Base-by-base conservation (phyloP, 2,113 vertebrate genomes). In the Acinonyx jubatus region DNA sequence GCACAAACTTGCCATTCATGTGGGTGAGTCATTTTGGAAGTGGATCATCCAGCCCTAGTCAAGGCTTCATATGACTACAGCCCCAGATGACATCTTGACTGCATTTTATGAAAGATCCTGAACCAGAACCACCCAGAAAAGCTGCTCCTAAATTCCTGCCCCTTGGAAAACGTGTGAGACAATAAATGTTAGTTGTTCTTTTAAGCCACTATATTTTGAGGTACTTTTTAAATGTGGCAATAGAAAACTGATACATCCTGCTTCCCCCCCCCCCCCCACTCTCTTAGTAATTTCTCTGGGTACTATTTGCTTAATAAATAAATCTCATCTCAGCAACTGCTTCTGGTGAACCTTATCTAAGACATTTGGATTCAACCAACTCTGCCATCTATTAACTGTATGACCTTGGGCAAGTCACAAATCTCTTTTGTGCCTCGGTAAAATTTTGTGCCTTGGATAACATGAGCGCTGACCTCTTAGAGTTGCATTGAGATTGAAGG, bases 301-400 rank as follows among this genome's bases (percentile, higher is more conserved):
- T 80, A 68, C 10, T n/a, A 7, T 21, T 14, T 73, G 29, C 76
- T 94, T 80, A 66, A 19, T 61, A 79, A 96, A 69, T 87, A 55
- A 96, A 92, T 92, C 27, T 97, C n/a, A 94, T 63, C 31, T 89
- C 38, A 48, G 15, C 3, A 1, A 82, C 50, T 87, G 57, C n/a
- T 86, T 97, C 82, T 92, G 83, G 55, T 74, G 8, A 93, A 88
- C 7, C n/a, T 89, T 21, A 95, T n/a, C 78, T 66, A 92, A 82
- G 52, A 82, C 57, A 91, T 38, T 69, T 48, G 45, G 31, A 88
- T 95, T 95, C 33, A 84, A 88, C 41, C 0, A 45, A 8, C n/a
- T 92, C 18, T 76, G 27, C 12, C 52, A 74, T 78, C 50, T 92
- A 29, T 82, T 82, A 97, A 21, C 38, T 76, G 16, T 76, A n/a